Base-by-base conservation (phyloP, 2,113 vertebrate genomes). In the Hyaena hyaena region DNA sequence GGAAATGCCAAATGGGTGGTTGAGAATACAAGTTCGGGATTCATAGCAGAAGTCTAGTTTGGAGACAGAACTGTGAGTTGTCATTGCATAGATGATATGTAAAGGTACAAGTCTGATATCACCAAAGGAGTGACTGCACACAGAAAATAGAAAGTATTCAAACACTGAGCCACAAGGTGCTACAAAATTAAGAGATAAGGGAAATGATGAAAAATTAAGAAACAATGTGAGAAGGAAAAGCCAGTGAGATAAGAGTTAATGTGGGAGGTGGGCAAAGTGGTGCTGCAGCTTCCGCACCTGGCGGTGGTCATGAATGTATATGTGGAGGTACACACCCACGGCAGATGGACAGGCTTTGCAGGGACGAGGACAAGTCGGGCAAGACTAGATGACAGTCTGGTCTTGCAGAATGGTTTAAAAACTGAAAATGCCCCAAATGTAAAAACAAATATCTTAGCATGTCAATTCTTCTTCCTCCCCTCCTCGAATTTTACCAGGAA, bases 321-420 rank as follows among this genome's bases (percentile, higher is more conserved):
- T 1, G 4, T 5, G 16, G 16, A 7, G 2, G 10, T 24, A 39
- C 0, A 87, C 66, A 14, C 21, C 61, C 53, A 4, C 17, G 15
- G 6, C 1, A 4, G 53, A 15, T 7, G 24, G 23, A 23, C n/a
- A 9, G 19, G 17, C 21, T 50, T 24, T 21, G 39, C 2, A 33
- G 48, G n/a, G 39, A 48, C 1, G 26, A 63, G 28, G 28, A 35
- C 10, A 63, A 39, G 10, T 14, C 19, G 65, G 69, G 15, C 45
- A 23, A n/a, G 4, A 28, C 8, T 6, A 45, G 28, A 45, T 2
- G 19, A 21, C 8, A 55, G 12, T 63, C 14, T 7, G 19, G 14
- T 31, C 24, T 76, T 61, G 66, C 16, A 53, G 28, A 53, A 43
- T 50, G 14, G 23, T 48, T 69, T 69, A 73, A 71, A 86, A 79